These are phyloP conservation scores for Harpegnathos saltator DNA, from an alignment of 1,140 invertebrate genomes.

Conservation along the genomic window DNA sequence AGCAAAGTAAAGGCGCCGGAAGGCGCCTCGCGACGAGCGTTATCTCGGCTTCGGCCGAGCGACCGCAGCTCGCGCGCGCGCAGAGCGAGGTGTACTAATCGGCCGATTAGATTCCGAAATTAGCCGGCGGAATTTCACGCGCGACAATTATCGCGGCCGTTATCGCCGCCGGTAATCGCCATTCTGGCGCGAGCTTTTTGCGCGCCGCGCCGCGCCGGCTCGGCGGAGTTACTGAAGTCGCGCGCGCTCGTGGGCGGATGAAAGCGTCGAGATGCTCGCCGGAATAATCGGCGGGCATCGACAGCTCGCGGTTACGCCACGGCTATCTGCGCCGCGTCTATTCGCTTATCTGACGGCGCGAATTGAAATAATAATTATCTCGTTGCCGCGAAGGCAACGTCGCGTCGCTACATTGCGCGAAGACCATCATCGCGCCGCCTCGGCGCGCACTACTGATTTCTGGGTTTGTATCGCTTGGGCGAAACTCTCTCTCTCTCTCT, in stretches of 20 bases:
- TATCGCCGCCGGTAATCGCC: not conserved
- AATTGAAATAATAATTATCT: slow-evolving; percentile 24
- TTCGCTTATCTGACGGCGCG: not conserved
- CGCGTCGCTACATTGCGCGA: not conserved
- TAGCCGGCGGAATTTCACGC: not conserved
- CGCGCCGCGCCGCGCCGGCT: not conserved
- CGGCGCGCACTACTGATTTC: not conserved
- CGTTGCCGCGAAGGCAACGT: slow-evolving; percentile 17
- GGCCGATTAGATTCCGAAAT: slow-evolving; percentile 49
- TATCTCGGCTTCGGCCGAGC: slow-evolving; percentile 25
- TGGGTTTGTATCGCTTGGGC: no score
- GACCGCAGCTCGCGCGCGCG: not conserved
- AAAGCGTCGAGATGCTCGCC: not conserved
- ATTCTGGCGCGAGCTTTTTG: not conserved
- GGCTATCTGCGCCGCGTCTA: no score
- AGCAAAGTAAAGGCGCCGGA: not conserved
- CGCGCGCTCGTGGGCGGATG: not conserved
- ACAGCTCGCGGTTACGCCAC: slow-evolving; percentile 5
- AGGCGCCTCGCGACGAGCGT: not conserved
- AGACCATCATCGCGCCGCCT: slow-evolving; percentile 27
- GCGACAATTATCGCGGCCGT: slow-evolving; percentile 36
- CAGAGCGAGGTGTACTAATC: slow-evolving; percentile 8
- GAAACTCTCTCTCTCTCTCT: no score
- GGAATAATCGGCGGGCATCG: not conserved
- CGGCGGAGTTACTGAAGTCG: not conserved